These are phyloP conservation scores for Strix uralensis DNA, from an alignment of 2,113 vertebrate species.

Conservation along the genomic window DNA sequence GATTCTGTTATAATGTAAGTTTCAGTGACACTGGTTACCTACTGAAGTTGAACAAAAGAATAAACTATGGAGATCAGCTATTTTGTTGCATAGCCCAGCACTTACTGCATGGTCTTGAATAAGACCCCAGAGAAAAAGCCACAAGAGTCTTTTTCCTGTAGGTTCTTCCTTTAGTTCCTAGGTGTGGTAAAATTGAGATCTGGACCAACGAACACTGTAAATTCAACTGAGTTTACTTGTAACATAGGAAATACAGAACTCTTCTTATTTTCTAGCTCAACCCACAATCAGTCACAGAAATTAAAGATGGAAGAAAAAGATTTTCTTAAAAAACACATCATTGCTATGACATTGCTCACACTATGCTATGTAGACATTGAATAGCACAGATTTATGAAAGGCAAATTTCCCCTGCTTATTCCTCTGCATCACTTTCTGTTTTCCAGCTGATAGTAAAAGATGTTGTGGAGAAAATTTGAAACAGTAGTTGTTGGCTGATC, in stretches of 20 bases:
- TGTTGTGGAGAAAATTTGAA: not conserved
- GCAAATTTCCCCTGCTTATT: not conserved
- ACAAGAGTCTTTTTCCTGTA: not conserved
- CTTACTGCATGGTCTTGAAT: not conserved
- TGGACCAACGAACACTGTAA: not conserved
- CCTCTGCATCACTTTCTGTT: not conserved
- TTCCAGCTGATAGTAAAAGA: not conserved
- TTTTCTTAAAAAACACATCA: not conserved
- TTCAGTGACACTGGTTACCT: not conserved
- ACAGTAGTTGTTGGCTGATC: not conserved
- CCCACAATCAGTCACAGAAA: not conserved
- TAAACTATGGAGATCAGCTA: not conserved
- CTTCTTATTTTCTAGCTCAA: not conserved
- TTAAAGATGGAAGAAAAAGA: not conserved
- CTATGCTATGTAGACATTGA: not conserved
- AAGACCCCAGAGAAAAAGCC: not conserved
- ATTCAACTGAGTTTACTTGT: not conserved
- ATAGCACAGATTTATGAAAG: not conserved
- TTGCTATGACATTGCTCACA: not conserved
- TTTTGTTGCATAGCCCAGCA: not conserved
- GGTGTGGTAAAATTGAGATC: not conserved
- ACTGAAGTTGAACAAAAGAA: not conserved
- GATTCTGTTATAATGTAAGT: not conserved
- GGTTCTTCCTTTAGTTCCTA: not conserved
- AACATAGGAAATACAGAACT: not conserved